Evolutionary conservation across 2,797 vertebrate species (phyloP).

Genomic region (Helostoma temminkii): DNA sequence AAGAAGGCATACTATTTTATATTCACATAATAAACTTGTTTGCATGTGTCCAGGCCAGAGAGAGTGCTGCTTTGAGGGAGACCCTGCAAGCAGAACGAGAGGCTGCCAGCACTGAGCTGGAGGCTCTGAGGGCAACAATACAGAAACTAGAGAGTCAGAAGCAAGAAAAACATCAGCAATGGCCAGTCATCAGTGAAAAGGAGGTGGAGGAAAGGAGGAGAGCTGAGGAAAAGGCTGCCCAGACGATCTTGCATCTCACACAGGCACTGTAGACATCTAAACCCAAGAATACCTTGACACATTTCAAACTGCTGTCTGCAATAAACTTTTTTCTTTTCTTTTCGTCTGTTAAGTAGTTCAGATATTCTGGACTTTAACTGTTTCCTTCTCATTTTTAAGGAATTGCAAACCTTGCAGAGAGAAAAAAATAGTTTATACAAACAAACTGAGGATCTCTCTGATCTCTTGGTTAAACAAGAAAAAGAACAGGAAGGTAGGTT

Average conservation of each 20-base stretch:
- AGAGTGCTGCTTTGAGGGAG: slow-evolving; percentile 76
- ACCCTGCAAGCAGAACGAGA: slow-evolving; percentile 70
- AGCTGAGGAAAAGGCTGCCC: slow-evolving; percentile 63
- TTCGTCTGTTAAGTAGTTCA: not conserved
- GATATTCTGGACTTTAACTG: not conserved
- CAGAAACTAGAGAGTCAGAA: slow-evolving; percentile 65
- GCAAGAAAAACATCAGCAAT: slow-evolving; percentile 39
- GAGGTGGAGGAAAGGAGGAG: slow-evolving; percentile 73
- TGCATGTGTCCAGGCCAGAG: slow-evolving; percentile 74
- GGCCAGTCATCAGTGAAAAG: slow-evolving; percentile 59
- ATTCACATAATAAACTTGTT: not conserved
- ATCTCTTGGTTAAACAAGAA: slow-evolving; percentile 68
- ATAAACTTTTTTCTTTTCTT: not conserved
- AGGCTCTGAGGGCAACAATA: slow-evolving; percentile 62
- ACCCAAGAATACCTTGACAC: not conserved
- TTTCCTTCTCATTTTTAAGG: slow-evolving; percentile 62
- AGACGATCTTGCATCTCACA: slow-evolving; percentile 76
- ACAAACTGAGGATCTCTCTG: slow-evolving; percentile 74
- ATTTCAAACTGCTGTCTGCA: not conserved
- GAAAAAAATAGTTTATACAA: slow-evolving; percentile 66
- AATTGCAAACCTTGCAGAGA: slow-evolving; percentile 67
- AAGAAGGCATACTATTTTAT: not conserved
- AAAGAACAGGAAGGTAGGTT: slow-evolving; percentile 75
- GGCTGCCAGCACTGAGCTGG: slow-evolving; percentile 71
- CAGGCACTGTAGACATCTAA: slow-evolving; percentile 58